These are phyloP conservation scores for Drosophila greeni DNA, from an alignment of 2,888 invertebrate genomes.

Conservation along the genomic window DNA sequence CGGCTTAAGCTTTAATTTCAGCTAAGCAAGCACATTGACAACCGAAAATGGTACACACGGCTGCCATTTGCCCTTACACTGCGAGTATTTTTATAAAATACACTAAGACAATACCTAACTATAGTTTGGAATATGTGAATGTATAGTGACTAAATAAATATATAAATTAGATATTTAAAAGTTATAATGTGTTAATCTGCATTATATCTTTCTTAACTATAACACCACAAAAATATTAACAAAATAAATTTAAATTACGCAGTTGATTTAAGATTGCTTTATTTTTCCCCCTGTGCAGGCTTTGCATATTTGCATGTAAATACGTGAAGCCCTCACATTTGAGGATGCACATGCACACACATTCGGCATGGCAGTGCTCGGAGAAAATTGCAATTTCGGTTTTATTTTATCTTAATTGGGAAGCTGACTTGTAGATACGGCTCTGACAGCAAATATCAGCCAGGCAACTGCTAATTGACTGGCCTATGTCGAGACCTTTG, in stretches of 20 bases:
- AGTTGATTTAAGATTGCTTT: no score
- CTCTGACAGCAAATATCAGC: slow-evolving; percentile 54
- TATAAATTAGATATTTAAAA: neutral
- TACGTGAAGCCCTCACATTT: slow-evolving; percentile 41
- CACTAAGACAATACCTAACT: neutral
- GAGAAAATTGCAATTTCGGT: slow-evolving; percentile 65
- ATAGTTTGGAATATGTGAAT: neutral
- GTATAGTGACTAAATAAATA: neutral
- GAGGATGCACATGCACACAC: slow-evolving; percentile 12
- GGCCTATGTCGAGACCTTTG: slow-evolving; percentile 65
- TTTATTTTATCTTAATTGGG: slow-evolving; percentile 69
- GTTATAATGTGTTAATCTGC: neutral
- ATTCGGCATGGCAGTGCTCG: slow-evolving; percentile 22
- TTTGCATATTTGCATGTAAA: slow-evolving; percentile 65
- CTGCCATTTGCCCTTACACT: slow-evolving; percentile 38
- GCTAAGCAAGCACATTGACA: slow-evolving; percentile 59
- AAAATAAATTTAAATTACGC: no score
- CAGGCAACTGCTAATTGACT: slow-evolving; percentile 68
- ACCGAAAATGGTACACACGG: slow-evolving; percentile 52
- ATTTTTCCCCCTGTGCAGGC: slow-evolving; percentile 25
- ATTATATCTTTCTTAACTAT: no score
- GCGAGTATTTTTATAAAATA: neutral
- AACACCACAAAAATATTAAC: no score
- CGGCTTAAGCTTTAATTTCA: slow-evolving; percentile 35
- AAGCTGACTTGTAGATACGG: slow-evolving; percentile 55